Conservation (phyloP, 2,888 invertebrate genomes). For the Ectropis crepuscularia region DNA sequence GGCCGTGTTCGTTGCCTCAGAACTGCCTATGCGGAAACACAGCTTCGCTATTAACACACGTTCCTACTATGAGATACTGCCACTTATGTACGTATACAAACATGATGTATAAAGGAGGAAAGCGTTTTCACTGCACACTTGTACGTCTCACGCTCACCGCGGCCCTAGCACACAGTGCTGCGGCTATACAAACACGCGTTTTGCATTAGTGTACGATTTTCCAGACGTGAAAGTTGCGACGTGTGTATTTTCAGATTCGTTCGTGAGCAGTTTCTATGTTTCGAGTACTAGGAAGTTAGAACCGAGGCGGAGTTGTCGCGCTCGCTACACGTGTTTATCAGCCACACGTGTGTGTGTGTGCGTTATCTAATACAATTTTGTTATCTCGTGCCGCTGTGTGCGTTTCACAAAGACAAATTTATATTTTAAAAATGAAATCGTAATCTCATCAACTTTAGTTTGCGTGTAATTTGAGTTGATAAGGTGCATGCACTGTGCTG, state of each 20-base stretch:
- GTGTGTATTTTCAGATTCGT: conserved; percentile 69
- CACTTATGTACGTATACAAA: conserved; percentile 69
- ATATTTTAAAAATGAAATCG: conserved; percentile 17
- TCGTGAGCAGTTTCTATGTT: conserved; percentile 77
- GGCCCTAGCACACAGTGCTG: conserved; percentile 49
- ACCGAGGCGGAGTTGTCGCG: conserved; percentile 49
- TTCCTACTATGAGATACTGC: conserved; percentile 81
- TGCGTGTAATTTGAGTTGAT: conserved; percentile 52
- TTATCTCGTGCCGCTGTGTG: conserved; percentile 31
- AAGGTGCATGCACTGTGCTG: conserved; percentile 74
- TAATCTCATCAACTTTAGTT: conserved; percentile 41
- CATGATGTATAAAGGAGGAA: conserved; percentile 61
- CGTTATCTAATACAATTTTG: conserved; percentile 53
- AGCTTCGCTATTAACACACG: conserved; percentile 82
- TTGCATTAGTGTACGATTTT: conserved; percentile 69
- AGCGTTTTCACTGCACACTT: conserved; percentile 72
- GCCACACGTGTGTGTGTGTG: conserved; percentile 52
- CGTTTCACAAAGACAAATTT: conserved; percentile 22
- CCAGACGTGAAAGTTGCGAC: conserved; percentile 66
- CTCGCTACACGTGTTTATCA: conserved; percentile 51
- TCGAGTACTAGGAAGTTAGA: conserved; percentile 69
- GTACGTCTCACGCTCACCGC: conserved; percentile 31
- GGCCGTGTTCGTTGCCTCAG: conserved; percentile 74
- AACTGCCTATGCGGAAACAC: conserved; percentile 82
- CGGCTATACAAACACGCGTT: conserved; percentile 58